Evolutionary conservation across 2,797 vertebrate genomes (phyloP), one percentile per base, ranked within the genome.

Genomic region (Darevskia nairensis): DNA sequence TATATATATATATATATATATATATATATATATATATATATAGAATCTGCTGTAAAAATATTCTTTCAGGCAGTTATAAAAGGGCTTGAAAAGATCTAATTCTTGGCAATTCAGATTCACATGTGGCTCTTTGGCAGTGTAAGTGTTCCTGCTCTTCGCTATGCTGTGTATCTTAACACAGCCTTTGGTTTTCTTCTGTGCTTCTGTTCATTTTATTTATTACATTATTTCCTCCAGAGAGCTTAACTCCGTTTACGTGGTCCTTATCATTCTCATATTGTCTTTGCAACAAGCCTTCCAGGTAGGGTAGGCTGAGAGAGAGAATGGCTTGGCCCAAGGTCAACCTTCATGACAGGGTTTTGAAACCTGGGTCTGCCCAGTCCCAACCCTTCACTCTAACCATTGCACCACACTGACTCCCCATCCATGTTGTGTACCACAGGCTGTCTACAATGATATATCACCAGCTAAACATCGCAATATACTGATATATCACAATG

Each of bases 41-140:
- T 13, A n/a, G n/a, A n/a, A 4, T 39, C 90, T 90, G 92, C 91
- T 87, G 4, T 91, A 44, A 91, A 90, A 83, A 29, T 85, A 4
- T 90, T 75, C 32, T 81, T 64, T 69, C 27, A 32, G 66, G 69
- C 0, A 64, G 85, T 90, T 91, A 92, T 29, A 74, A 92, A 90
- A 91, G 29, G 0, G 44, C 82, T 61, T 61, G 35, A 23, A 35
- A 90, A 94, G 89, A 82, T 86, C 11, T 35, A 39, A 46, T 46
- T 23, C 88, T 92, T 93, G 88, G 87, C 89, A 75, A 86, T 50
- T 72, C 27, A 25, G 68, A 23, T 50, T 72, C 4, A 2, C n/a
- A 27, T 27, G 69, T 25, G 69, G n/a, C n/a, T 19, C 7, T 50
- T 71, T 6, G 19, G 21, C 19, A 69, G 25, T 9, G 5, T 35